phyloP scores from a whole-genome alignment of 1,140 invertebrate genomes.

The Bombus difficillimus region DNA sequence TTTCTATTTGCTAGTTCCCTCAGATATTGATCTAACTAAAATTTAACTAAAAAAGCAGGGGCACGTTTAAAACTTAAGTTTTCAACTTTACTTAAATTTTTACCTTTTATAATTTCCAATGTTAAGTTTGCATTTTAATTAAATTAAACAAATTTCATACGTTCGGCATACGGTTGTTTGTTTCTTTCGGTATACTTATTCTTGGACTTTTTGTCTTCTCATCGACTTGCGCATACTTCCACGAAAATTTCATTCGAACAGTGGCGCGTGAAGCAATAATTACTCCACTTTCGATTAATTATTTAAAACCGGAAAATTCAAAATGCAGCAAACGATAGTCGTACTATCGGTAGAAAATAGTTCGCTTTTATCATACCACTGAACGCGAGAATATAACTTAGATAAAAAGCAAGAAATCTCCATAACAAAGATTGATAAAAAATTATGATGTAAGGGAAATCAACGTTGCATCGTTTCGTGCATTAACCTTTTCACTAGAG shows the following conservation, averaged over 20 bases:
- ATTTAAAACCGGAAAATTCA: constrained; percentile 14
- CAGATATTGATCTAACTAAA: neutral
- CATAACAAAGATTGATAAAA: no score
- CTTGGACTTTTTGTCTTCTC: neutral
- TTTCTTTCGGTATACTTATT: neutral
- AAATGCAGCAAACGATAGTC: constrained; percentile 4
- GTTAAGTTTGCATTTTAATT: neutral
- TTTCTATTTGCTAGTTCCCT: neutral
- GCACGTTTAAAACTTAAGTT: neutral
- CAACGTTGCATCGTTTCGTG: neutral
- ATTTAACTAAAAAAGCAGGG: no score
- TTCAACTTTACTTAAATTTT: neutral
- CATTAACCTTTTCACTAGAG: neutral
- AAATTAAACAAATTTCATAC: neutral
- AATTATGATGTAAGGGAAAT: neutral
- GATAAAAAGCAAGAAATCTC: neutral
- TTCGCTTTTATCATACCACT: neutral
- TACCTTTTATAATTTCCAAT: neutral
- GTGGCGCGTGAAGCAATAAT: constrained; percentile 8
- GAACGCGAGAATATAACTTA: neutral
- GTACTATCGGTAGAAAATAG: neutral
- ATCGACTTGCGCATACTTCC: neutral
- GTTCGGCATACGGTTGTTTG: neutral
- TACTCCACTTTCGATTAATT: constrained; percentile 44
- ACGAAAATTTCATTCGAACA: constrained; percentile 43